Base-by-base conservation (phyloP, 2,888 invertebrate genomes). In the Cerceris ruficornis region DNA sequence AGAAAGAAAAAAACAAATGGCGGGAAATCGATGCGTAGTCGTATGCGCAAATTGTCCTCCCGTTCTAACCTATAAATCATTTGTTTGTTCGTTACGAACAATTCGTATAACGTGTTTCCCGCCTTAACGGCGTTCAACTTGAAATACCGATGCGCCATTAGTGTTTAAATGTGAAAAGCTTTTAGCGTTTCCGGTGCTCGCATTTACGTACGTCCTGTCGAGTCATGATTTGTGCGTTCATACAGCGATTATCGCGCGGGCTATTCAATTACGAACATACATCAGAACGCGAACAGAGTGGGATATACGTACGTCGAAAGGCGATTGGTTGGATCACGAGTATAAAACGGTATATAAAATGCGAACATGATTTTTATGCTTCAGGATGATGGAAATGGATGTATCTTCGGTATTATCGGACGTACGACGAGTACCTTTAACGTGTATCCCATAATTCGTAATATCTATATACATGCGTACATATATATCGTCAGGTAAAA, bases 201-300 rank as follows among this genome's bases (percentile, higher is more conserved):
- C 13, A 42, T 57, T 17, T 15, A 15, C 9, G 28, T 57, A 57
- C 55, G 55, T 55, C 9, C 13, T 42, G 41, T 7, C 50, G n/a
- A 39, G 8, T 59, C 28, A 7, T 14, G 9, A 59, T 55, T 77
- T 78, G 78, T 78, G 78, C 78, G 78, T 72, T 77, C 54, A 55
- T 41, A 64, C 65, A 78, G 60, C 71, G 59, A 77, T 54, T 46
- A 49, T 39, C 15, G 9, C 11, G 55, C 1, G 17, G 7, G 9
- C 46, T 8, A 8, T 11, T 50, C 11, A n/a, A 49, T 39, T 15
- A 13, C 28, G 55, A 15, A 11, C 17, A 55, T 55, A 11, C 55
- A 55, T 55, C 55, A 17, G 17, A 8, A 17, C 9, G 11, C n/a
- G 17, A 17, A 55, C 1, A 1, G 17, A 5, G 13, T 7, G 11